Evolutionary conservation across 2,113 vertebrate species (phyloP).

Genomic region (Aegotheles bennettii): DNA sequence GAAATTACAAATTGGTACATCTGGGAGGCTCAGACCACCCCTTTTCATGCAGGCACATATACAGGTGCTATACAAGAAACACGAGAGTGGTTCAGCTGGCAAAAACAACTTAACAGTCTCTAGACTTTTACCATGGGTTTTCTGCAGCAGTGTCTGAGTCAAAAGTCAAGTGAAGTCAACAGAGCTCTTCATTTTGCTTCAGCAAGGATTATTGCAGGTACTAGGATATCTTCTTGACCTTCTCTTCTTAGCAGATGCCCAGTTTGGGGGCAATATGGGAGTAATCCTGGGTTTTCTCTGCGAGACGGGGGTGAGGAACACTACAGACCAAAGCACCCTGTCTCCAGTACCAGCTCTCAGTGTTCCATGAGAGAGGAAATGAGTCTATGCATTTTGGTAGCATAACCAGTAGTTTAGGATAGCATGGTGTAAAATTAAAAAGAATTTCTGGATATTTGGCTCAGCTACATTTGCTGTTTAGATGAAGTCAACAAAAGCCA

Average conservation of each 20-base stretch:
- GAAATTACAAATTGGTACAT: neutral
- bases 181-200: neutral
- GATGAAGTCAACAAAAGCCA: neutral
- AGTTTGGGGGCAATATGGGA: neutral
- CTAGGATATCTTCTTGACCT: neutral
- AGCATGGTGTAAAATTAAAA: neutral
- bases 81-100: neutral
- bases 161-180: neutral
- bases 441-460: neutral
- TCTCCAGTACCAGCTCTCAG: neutral
- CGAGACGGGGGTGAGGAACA: rapidly evolving
- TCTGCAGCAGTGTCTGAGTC: neutral
- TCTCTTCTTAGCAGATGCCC: neutral
- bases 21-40: neutral
- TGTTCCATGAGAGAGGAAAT: neutral
- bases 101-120: neutral
- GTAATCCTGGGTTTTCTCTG: neutral
- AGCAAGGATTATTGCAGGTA: neutral
- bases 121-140: neutral
- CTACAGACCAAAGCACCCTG: neutral
- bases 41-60: neutral
- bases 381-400: neutral
- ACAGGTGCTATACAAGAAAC: neutral
- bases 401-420: neutral
- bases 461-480: neutral